phyloP scores from a whole-genome alignment of 2,113 vertebrate genomes.

The Rhabdornis inornatus region DNA sequence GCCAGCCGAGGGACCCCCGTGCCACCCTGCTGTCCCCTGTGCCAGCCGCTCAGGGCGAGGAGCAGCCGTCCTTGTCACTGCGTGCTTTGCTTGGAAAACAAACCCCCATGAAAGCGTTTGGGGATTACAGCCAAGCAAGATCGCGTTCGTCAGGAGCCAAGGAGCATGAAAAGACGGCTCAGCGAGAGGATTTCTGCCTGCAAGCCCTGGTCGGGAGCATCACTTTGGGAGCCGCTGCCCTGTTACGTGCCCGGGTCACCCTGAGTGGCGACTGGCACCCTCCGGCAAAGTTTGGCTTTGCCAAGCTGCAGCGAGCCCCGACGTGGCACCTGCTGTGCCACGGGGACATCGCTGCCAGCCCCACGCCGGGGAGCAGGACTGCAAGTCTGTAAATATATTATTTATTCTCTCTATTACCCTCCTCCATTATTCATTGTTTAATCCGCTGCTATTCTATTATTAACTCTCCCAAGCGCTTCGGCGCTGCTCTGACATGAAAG shows the following conservation, averaged over 20 bases:
- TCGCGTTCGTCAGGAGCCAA: not conserved
- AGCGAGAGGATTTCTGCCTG: not conserved
- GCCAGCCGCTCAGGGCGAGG: not conserved
- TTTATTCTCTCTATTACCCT: conserved; percentile 47
- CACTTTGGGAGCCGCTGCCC: not conserved
- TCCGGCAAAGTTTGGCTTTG: not conserved
- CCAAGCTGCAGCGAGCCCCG: not conserved
- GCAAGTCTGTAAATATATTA: conserved; percentile 5
- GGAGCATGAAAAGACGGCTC: conserved; percentile 19
- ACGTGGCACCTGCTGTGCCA: not conserved
- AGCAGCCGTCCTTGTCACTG: not conserved
- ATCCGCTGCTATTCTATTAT: conserved; percentile 45
- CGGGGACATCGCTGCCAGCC: not conserved
- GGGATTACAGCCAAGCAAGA: not conserved
- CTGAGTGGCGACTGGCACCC: fast-evolving
- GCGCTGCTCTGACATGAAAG: not conserved
- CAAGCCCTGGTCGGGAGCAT: not conserved
- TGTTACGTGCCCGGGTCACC: fast-evolving
- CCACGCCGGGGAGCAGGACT: not conserved
- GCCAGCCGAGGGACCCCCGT: fast-evolving
- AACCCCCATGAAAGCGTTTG: not conserved
- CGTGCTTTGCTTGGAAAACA: not conserved
- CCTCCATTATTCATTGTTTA: conserved; percentile 46
- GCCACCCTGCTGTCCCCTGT: not conserved
- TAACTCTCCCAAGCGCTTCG: conserved; percentile 23